Conservation (phyloP, 2,888 invertebrate genomes). For the Eupithecia subfuscata region DNA sequence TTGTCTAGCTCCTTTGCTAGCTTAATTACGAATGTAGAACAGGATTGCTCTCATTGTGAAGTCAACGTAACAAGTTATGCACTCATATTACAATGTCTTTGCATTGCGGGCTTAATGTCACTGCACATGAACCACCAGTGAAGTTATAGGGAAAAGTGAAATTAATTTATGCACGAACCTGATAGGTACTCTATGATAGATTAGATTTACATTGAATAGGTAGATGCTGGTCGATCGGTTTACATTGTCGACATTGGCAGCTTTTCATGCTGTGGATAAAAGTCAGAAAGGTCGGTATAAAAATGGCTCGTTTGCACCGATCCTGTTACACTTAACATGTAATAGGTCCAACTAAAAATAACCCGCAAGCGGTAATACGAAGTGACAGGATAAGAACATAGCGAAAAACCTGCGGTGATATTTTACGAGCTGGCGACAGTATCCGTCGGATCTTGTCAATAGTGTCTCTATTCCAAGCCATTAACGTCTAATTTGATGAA, state of each 20-base stretch:
- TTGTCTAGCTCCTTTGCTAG: constrained; percentile 60
- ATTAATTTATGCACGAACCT: background rate
- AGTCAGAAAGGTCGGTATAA: background rate
- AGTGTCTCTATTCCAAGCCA: constrained; percentile 31
- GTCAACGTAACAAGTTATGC: constrained; percentile 45
- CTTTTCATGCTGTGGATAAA: background rate
- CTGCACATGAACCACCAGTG: background rate
- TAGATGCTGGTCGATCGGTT: background rate
- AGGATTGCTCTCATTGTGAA: constrained; percentile 56
- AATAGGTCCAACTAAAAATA: constrained; percentile 11
- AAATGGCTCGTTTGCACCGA: constrained; percentile 3
- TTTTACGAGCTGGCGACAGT: constrained; percentile 27
- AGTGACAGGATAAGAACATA: constrained; percentile 16
- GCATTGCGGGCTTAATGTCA: constrained; percentile 38
- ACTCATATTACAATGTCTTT: constrained; percentile 32
- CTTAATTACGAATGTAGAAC: constrained; percentile 68
- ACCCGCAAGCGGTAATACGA: constrained; percentile 5
- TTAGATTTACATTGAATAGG: background rate
- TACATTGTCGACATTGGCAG: background rate
- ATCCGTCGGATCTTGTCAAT: constrained; percentile 34
- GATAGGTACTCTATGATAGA: background rate
- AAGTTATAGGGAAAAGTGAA: background rate
- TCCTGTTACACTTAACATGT: constrained; percentile 4
- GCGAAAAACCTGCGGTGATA: constrained; percentile 28
- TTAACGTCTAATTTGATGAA: constrained; percentile 41